These are phyloP conservation scores for Gadus macrocephalus DNA, from an alignment of 2,113 vertebrate genomes.

Conservation along the genomic window DNA sequence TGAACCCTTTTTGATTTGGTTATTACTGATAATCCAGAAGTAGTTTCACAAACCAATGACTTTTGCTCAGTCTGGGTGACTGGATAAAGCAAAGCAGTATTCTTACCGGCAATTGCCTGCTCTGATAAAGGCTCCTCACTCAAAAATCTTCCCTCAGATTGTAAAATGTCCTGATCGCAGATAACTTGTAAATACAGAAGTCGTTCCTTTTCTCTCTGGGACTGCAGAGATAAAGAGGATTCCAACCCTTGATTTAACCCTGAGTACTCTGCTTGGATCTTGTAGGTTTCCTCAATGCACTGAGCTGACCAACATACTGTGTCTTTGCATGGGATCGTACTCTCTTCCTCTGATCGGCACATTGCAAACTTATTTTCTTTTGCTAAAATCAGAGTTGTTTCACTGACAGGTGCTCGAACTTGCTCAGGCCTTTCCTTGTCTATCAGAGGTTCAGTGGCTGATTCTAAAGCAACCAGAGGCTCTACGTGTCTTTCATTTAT, in stretches of 20 bases:
- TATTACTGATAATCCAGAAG: slow-evolving; percentile 42
- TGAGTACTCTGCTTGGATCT: slow-evolving; percentile 56
- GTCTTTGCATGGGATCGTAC: slow-evolving; percentile 48
- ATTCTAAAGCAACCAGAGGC: slow-evolving; percentile 33
- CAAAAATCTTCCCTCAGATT: slow-evolving; percentile 61
- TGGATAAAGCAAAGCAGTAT: slow-evolving; percentile 51
- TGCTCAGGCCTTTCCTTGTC: slow-evolving; percentile 38
- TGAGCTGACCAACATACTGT: slow-evolving; percentile 49
- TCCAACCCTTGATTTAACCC: slow-evolving; percentile 43
- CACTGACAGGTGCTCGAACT: slow-evolving; percentile 46
- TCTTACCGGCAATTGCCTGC: slow-evolving; percentile 47
- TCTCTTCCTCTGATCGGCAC: slow-evolving; percentile 38
- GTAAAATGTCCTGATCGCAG: slow-evolving; percentile 58
- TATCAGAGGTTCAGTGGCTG: slow-evolving; percentile 11
- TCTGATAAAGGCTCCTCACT: slow-evolving; percentile 47
- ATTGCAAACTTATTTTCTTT: slow-evolving; percentile 55
- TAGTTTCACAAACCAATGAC: slow-evolving; percentile 50
- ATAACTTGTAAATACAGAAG: slow-evolving; percentile 65
- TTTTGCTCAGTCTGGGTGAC: slow-evolving; percentile 61
- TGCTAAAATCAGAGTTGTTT: slow-evolving; percentile 36
- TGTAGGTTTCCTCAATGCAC: slow-evolving; percentile 64
- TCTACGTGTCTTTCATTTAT: slow-evolving; percentile 55
- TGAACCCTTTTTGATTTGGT: slow-evolving; percentile 31
- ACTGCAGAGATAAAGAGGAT: slow-evolving; percentile 33
- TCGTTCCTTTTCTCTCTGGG: slow-evolving; percentile 51